phyloP scores from a whole-genome alignment of 2,888 invertebrate species.

The Caenorhabditis wallacei region DNA sequence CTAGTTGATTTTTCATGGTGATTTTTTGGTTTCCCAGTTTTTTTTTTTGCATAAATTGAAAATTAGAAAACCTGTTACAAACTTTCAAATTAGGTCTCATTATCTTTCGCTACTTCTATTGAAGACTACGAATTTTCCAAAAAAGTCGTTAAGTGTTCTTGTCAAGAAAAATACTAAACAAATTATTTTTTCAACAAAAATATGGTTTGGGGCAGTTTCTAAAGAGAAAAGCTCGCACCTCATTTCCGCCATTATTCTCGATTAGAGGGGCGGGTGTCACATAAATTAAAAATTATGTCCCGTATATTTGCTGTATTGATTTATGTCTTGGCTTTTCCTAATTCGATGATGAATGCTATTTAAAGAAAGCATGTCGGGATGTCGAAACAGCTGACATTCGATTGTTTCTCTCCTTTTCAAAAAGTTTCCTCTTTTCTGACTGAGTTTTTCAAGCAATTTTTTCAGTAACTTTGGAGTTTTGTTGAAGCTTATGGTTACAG shows the following conservation, averaged over 20 bases:
- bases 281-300: slow-evolving; percentile 57
- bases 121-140: not conserved
- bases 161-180: not conserved
- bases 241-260: slow-evolving; percentile 50
- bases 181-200: not conserved
- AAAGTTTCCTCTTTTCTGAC: not conserved
- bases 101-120: not conserved
- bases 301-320: slow-evolving; percentile 55
- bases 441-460: too few species aligned
- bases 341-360: slow-evolving; percentile 49
- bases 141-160: not conserved
- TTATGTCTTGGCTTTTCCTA: slow-evolving; percentile 43
- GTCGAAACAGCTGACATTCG: not conserved
- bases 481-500: too few species aligned
- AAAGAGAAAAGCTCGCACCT: slow-evolving; percentile 29
- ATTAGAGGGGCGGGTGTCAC: slow-evolving; percentile 35
- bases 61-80: not conserved
- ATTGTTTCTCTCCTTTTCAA: not conserved
- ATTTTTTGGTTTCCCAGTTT: not conserved
- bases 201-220: too few species aligned
- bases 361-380: slow-evolving; percentile 9
- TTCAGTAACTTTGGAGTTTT: too few species aligned
- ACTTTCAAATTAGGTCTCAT: slow-evolving; percentile 5
- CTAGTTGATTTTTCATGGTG: not conserved
- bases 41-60: not conserved